These are phyloP conservation scores for Xenentodon cancila DNA, from an alignment of 2,797 vertebrate species.

Conservation along the genomic window DNA sequence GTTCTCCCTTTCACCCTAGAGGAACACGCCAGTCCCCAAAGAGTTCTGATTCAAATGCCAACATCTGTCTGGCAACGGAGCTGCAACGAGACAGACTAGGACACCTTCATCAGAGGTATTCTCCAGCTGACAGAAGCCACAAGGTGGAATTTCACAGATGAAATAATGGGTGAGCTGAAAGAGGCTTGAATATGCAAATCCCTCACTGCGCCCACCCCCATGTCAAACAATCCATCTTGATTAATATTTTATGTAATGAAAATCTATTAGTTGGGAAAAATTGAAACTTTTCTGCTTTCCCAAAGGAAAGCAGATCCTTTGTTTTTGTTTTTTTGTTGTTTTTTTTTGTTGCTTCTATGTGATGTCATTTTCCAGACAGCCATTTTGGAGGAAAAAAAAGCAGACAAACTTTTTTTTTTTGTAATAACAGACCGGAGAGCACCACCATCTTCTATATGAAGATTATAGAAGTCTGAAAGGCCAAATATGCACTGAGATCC, in stretches of 20 bases:
- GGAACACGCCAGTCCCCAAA: constrained; percentile 71
- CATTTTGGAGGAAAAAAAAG: constrained; percentile 50
- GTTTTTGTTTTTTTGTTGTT: constrained; percentile 25
- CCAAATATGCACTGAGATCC: constrained; percentile 71
- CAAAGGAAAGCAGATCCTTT: constrained; percentile 29
- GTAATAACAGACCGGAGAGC: constrained; percentile 42
- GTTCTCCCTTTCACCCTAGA: constrained; percentile 67
- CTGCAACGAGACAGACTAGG: constrained; percentile 66
- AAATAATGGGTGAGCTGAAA: constrained; percentile 72
- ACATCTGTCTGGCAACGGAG: constrained; percentile 77
- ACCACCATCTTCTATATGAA: constrained; percentile 43
- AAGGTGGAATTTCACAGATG: constrained; percentile 72
- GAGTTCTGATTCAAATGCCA: constrained; percentile 79
- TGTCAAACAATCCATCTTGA: constrained; percentile 67
- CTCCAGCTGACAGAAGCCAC: constrained; percentile 78
- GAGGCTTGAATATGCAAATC: constrained; percentile 70
- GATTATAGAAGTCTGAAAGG: constrained; percentile 58
- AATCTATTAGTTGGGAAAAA: constrained; percentile 66
- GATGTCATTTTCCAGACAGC: constrained; percentile 62
- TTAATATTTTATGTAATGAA: constrained; percentile 69
- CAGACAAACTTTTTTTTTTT: constrained; percentile 19
- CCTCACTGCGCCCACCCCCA: constrained; percentile 29
- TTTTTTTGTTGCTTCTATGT: constrained; percentile 26
- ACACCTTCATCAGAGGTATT: constrained; percentile 79
- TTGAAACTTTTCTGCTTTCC: constrained; percentile 44